Evolutionary conservation across 1,140 invertebrate species (phyloP), one percentile per base, ranked within the genome.

Genomic region (Drosophila baimaii): DNA sequence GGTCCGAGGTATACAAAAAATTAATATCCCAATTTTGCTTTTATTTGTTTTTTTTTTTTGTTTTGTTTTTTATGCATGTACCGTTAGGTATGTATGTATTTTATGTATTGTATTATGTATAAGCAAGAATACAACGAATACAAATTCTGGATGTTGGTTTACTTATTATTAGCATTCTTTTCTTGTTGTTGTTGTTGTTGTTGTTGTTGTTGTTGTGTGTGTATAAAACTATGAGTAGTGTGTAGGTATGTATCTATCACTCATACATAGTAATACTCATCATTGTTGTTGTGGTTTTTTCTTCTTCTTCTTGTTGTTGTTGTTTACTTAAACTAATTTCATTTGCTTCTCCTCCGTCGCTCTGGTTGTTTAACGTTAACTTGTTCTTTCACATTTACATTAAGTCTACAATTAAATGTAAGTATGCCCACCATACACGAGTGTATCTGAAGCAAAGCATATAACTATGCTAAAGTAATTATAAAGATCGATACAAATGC

Each of bases 1-100:
- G 54, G 70, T 70, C 70, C 68, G 70, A 72, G 68, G 56, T 71
- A 72, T 72, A 71, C 68, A 72, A 72, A 72, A 72, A 72, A 72
- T 46, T 61, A 69, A 70, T 69, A 55, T 66, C 64, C 64, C 64
- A 70, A 55, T 68, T 54, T 66, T 33, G 17, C 51, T 49, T 21
- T 23, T 64, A 31, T 52, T 56, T 44, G 13, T 55, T 55, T n/a
- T 41, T 39, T 4, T 52, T 35, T 21, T 15, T n/a, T 33, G 10
- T 33, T 33, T 33, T 12, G 6, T 33, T 10, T 51, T 33, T 21
- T 27, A 54, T 54, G 51, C 10, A 23, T 54, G 19, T 5, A 23
- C 51, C 35, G 25, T 58, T 41, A 41, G 57, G 31, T n/a, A 41
- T 37, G 33, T 39, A 17, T 64, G 5, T 58, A 49, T 29, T 64